Percentiles rank a stretch among this genome's conserved stretches.
phyloP scores from a whole-genome alignment of 2,797 vertebrate species.

The Picus viridis region DNA sequence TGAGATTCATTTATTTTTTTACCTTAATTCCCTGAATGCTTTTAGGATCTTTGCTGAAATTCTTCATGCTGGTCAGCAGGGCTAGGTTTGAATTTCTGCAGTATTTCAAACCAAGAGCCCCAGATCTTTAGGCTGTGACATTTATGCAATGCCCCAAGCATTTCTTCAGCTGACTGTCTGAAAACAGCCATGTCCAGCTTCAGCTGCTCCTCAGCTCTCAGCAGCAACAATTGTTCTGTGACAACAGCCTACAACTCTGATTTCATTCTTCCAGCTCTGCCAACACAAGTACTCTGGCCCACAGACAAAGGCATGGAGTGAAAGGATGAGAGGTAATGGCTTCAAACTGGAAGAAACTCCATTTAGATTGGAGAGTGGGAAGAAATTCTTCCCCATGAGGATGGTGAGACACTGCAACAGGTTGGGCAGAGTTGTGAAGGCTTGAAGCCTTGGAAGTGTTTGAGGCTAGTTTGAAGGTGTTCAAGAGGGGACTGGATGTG shows the following conservation, averaged over 20 bases:
- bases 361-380: no score
- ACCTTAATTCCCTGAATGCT: neutral
- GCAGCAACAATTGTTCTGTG: neutral
- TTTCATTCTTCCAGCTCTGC: neutral
- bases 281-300: neutral
- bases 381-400: no score
- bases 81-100: neutral
- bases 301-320: rapidly evolving
- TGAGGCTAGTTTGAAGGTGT: no score
- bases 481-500: no score
- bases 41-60: neutral
- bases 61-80: neutral
- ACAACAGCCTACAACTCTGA: neutral
- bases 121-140: neutral
- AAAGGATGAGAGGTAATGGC: no score
- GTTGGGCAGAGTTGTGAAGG: no score
- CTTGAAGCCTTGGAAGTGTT: no score
- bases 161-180: neutral
- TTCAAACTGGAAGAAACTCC: no score
- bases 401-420: no score
- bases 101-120: neutral
- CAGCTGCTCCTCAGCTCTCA: neutral
- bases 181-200: neutral
- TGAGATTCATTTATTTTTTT: neutral
- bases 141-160: slow-evolving; percentile 10